A percentile compares a stretch with the other conserved stretches of the same genome.
Evolutionary conservation across 2,797 vertebrate species (phyloP).

Genomic region (Thripadectes ignobilis): DNA sequence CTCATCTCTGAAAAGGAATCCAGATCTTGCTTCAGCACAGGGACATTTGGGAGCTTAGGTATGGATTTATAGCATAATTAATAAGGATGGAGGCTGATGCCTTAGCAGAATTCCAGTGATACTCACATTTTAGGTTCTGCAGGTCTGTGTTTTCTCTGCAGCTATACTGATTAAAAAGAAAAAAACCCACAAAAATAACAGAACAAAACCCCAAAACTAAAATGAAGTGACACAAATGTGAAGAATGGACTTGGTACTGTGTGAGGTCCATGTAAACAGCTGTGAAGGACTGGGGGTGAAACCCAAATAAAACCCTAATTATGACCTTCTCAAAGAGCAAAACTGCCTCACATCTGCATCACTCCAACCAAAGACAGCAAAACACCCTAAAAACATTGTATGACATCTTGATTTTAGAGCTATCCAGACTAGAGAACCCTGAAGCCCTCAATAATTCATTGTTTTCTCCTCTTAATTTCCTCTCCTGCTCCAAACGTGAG

Average conservation of each 20-base stretch:
- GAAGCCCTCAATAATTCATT: slow-evolving; percentile 49
- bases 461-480: slow-evolving; percentile 50
- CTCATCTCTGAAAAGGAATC: neutral
- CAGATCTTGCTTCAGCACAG: neutral
- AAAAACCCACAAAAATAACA: no score
- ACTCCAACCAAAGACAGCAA: neutral
- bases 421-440: slow-evolving; percentile 5
- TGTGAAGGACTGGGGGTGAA: neutral
- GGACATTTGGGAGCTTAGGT: neutral
- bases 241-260: neutral
- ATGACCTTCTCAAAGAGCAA: neutral
- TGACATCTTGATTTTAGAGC: slow-evolving; percentile 26
- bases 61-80: neutral
- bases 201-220: neutral
- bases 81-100: neutral
- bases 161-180: neutral
- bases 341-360: neutral
- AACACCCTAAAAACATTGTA: neutral
- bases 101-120: neutral
- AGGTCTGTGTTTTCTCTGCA: neutral
- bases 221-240: neutral
- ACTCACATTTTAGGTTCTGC: neutral
- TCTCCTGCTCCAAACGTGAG: neutral
- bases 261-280: neutral
- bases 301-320: neutral